A percentile compares a stretch with the other conserved stretches of the same genome.
These are phyloP conservation scores for Tyto alba DNA, from an alignment of 2,113 vertebrate genomes.

Conservation along the genomic window DNA sequence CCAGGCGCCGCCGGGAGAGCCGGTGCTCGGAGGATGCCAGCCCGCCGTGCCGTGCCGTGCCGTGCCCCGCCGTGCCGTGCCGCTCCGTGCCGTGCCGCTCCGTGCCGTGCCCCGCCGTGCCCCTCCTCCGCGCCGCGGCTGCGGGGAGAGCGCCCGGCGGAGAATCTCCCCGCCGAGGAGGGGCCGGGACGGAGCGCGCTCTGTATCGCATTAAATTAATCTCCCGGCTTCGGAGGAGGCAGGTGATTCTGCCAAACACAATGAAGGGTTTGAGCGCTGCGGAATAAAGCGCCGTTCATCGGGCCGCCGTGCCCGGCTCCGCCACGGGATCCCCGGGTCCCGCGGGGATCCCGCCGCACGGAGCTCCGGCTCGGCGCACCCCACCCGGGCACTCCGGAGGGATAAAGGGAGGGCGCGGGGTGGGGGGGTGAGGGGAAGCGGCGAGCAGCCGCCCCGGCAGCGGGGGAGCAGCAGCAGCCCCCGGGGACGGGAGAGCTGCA, in stretches of 20 bases:
- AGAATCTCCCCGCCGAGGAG: constrained; percentile 10
- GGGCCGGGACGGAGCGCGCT: background rate
- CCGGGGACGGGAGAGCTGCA: background rate
- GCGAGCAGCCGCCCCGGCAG: background rate
- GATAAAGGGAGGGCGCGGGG: background rate
- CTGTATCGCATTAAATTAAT: constrained; percentile 24
- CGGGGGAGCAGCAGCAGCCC: background rate
- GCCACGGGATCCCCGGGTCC: background rate
- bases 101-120: background rate
- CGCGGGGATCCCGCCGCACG: background rate
- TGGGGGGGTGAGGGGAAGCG: background rate
- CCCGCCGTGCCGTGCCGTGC: background rate
- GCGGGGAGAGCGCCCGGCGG: background rate
- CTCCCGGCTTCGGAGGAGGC: constrained; percentile 44
- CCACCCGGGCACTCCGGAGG: background rate
- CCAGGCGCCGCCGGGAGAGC: constrained; percentile 20
- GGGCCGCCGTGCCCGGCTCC: background rate
- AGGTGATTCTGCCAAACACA: constrained; percentile 58
- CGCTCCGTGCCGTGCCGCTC: no score
- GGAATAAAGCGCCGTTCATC: constrained; percentile 37
- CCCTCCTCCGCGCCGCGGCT: background rate
- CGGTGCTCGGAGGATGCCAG: background rate
- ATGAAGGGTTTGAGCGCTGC: constrained; percentile 27
- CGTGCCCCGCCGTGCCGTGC: no score
- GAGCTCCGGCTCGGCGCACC: background rate